phyloP scores from a whole-genome alignment of 2,888 invertebrate species.

The Rhingia rostrata region DNA sequence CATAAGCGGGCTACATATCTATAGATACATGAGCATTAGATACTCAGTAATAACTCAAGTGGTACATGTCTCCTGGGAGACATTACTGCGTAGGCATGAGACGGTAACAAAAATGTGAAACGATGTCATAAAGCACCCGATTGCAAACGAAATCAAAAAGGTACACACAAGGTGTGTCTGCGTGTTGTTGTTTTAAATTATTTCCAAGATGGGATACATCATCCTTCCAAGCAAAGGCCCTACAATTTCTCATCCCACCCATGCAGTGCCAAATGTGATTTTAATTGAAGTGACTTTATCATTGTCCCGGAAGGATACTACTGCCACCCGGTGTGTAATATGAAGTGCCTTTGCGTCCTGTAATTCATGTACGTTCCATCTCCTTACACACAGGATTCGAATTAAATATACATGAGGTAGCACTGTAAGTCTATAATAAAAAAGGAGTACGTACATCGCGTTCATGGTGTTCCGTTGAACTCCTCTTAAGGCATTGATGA shows the following conservation, averaged over 20 bases:
- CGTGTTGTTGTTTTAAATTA: constrained; percentile 47
- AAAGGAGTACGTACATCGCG: constrained; percentile 1
- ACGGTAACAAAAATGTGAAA: not conserved
- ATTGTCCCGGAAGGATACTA: constrained; percentile 26
- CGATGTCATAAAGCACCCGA: constrained; percentile 6
- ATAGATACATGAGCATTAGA: constrained; percentile 35
- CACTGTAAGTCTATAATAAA: not conserved
- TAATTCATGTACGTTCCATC: not conserved
- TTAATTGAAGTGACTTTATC: constrained; percentile 63
- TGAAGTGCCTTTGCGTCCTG: not conserved
- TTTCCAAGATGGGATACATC: constrained; percentile 39
- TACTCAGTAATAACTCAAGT: constrained; percentile 35
- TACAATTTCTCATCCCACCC: no score
- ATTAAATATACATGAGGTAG: constrained; percentile 35
- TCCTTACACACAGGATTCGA: not conserved
- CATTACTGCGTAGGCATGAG: not conserved
- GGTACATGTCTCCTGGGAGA: constrained; percentile 2
- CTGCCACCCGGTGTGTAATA: not conserved
- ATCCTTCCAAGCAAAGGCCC: not conserved
- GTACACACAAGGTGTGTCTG: constrained; percentile 15
- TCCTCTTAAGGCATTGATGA: not conserved
- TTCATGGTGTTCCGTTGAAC: not conserved
- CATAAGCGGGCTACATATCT: not conserved
- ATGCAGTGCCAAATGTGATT: constrained; percentile 42
- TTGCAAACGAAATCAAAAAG: constrained; percentile 18